Base-by-base conservation (phyloP, 2,797 vertebrate species). In the Hydrocynus forskahlii region DNA sequence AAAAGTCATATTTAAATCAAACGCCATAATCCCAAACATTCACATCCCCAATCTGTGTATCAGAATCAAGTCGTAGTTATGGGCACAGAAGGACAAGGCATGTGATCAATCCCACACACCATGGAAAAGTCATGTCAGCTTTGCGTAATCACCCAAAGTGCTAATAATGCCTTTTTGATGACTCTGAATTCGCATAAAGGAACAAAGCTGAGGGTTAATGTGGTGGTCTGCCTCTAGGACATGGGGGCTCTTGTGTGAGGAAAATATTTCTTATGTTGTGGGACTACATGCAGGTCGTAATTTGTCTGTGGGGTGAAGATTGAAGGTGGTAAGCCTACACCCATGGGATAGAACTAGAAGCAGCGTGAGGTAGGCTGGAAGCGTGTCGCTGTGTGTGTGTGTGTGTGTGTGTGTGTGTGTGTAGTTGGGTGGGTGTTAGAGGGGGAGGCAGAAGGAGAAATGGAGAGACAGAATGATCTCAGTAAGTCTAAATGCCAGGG, bases 401-500 rank as follows among this genome's bases (percentile, higher is more conserved):
- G n/a, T 43, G 29, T 68, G 19, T 43, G 45, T 68, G 52, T 1
- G 19, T 45, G 57, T 23, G 57, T 57, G 21, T 25, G 43, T 48
- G 45, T 48, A 2, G 1, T 14, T 72, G 66, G 76, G 80, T 48
- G 21, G 72, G 43, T 43, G 45, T 68, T 40, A 1, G 19, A 50
- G 23, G 17, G 52, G 21, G 68, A 72, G 73, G 21, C 2, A 50
- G 66, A 68, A n/a, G 35, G 40, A 13, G n/a, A 23, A 19, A 50
- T 21, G 21, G 67, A 48, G 67, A 69, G n/a, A 52, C n/a, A 68
- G 63, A 35, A 29, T 67, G 48, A 78, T 70, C 70, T 54, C 68
- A 86, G 82, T 75, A n/a, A 52, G 50, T 79, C 74, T 63, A 74
- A 69, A 83, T 86, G 40, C 40, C 76, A 75, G 73, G 12, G 62